phyloP scores from a whole-genome alignment of 2,888 invertebrate genomes.

The Trichopoda pennipes region DNA sequence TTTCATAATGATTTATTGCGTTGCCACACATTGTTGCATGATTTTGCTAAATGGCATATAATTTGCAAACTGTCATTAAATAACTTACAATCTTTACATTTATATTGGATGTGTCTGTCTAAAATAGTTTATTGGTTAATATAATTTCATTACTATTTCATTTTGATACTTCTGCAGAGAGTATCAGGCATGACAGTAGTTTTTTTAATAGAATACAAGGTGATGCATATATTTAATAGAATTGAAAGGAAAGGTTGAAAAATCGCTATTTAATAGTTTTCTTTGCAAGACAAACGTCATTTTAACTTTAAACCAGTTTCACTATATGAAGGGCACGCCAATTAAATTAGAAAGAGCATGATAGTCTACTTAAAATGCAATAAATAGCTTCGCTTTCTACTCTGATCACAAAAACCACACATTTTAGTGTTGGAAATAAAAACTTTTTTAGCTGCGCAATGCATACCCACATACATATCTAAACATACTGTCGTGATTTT shows the following conservation, averaged over 20 bases:
- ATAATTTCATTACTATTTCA: not conserved
- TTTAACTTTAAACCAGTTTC: too few species aligned
- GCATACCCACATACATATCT: too few species aligned
- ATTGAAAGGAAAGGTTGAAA: not conserved
- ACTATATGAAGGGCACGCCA: too few species aligned
- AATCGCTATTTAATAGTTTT: too few species aligned
- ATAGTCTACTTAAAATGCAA: too few species aligned
- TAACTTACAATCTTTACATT: not conserved
- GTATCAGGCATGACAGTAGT: not conserved
- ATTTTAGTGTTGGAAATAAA: too few species aligned
- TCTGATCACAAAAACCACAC: too few species aligned
- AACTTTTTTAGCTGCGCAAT: too few species aligned
- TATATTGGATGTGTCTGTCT: not conserved
- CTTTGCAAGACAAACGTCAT: too few species aligned
- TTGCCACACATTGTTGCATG: constrained; percentile 57
- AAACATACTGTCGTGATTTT: too few species aligned
- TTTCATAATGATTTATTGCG: constrained; percentile 38
- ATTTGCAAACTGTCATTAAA: constrained; percentile 52
- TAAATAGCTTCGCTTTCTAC: too few species aligned
- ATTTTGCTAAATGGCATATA: constrained; percentile 34
- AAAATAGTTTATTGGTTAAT: not conserved
- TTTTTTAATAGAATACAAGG: not conserved
- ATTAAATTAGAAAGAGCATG: too few species aligned
- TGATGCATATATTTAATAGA: not conserved
- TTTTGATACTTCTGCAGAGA: not conserved